Percentiles rank a stretch among this genome's conserved stretches.
Evolutionary conservation across 2,113 vertebrate species (phyloP).

Genomic region (Dunckerocampus dactyliophorus): DNA sequence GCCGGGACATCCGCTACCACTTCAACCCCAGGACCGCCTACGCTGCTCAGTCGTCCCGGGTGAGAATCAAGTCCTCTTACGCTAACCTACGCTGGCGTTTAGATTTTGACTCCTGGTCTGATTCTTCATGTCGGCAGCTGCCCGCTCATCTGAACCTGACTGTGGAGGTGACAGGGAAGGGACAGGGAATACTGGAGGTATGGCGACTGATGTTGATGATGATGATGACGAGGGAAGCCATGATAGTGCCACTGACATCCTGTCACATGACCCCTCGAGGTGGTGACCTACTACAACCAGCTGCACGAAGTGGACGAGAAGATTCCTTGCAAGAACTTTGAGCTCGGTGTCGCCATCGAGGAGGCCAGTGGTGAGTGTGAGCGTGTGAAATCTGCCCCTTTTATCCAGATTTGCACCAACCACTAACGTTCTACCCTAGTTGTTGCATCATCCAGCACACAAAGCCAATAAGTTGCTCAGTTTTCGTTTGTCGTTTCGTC

Average conservation of each 20-base stretch:
- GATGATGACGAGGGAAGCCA: too few relatives aligned
- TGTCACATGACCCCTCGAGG: constrained; percentile 34
- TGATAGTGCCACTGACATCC: too few relatives aligned
- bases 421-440: too few relatives aligned
- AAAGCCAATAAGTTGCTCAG: too few relatives aligned
- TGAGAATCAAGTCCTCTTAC: constrained; percentile 14
- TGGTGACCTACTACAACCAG: constrained; percentile 75
- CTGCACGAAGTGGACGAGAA: constrained; percentile 64
- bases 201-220: background rate
- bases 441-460: too few relatives aligned
- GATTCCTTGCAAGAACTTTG: constrained; percentile 59
- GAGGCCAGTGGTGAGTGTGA: constrained; percentile 53
- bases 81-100: too few relatives aligned
- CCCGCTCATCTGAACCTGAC: constrained; percentile 63
- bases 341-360: constrained; percentile 58
- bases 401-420: background rate
- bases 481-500: too few relatives aligned
- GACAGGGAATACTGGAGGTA: constrained; percentile 79
- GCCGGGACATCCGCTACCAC: constrained; percentile 49
- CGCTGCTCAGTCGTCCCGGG: constrained; percentile 58
- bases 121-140: constrained; percentile 39
- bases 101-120: background rate
- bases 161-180: constrained; percentile 71
- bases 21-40: constrained; percentile 57
- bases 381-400: background rate